Evolutionary conservation across 2,888 invertebrate species (phyloP).

Genomic region (Drosophila niveifrons): DNA sequence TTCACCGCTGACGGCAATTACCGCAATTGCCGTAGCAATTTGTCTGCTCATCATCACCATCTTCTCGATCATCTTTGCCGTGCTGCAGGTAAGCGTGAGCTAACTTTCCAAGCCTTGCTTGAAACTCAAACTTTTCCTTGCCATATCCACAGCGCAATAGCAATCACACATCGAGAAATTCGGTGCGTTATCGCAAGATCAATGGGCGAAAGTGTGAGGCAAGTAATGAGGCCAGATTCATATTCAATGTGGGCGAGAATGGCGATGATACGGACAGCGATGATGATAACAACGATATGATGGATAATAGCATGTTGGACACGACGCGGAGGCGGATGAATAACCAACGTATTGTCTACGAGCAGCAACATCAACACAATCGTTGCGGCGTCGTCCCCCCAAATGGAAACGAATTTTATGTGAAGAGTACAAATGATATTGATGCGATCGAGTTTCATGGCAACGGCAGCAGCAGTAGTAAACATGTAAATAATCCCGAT

Average conservation of each 20-base stretch:
- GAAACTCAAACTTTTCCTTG: neutral
- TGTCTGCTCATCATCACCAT: constrained; percentile 90
- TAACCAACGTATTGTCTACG: constrained; percentile 54
- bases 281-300: constrained; percentile 47
- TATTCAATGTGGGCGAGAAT: constrained; percentile 69
- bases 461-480: constrained; percentile 21
- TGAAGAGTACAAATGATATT: constrained; percentile 77
- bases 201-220: constrained; percentile 32
- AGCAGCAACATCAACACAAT: constrained; percentile 43
- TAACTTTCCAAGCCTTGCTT: no score
- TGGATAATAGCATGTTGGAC: constrained; percentile 53
- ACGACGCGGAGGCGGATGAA: constrained; percentile 12
- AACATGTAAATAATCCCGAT: constrained; percentile 26
- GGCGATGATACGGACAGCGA: constrained; percentile 69
- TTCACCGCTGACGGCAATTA: constrained; percentile 88
- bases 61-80: constrained; percentile 90
- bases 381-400: neutral
- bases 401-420: constrained; percentile 71
- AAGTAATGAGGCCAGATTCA: constrained; percentile 68
- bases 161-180: constrained; percentile 76
- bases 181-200: constrained; percentile 83
- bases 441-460: constrained; percentile 76
- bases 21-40: constrained; percentile 89
- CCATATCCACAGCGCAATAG: constrained; percentile 79
- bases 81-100: constrained; percentile 88